Percentiles rank a stretch among this genome's conserved stretches.
Evolutionary conservation across 2,888 invertebrate genomes (phyloP).

Genomic region (Dyspetes luteomarginatus): DNA sequence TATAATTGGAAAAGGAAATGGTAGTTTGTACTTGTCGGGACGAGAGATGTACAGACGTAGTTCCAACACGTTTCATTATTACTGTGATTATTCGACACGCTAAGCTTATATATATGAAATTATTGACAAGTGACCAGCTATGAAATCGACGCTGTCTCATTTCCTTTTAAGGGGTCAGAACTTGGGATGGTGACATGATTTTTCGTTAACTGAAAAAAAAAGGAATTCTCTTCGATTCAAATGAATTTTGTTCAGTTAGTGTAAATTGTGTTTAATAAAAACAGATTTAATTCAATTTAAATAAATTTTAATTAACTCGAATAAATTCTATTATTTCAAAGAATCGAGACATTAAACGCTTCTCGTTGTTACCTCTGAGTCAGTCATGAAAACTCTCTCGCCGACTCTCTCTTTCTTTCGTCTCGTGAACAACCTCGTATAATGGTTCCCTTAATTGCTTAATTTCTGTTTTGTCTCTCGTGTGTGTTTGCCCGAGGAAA

Average conservation of each 20-base stretch:
- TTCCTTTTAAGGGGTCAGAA: neutral
- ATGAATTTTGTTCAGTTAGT: constrained; percentile 21
- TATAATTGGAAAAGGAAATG: constrained; percentile 48
- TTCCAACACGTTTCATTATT: constrained; percentile 13
- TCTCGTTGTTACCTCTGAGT: neutral
- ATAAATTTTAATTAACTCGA: constrained; percentile 16
- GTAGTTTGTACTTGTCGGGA: constrained; percentile 29
- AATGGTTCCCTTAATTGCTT: constrained; percentile 77
- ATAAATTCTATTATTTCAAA: neutral
- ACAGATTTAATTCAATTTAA: constrained; percentile 15
- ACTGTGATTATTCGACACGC: constrained; percentile 40
- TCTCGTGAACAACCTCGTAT: constrained; percentile 72
- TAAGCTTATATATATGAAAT: constrained; percentile 6
- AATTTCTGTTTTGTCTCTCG: constrained; percentile 75
- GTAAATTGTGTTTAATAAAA: too few relatives aligned
- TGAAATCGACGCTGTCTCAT: neutral
- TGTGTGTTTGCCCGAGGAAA: constrained; percentile 23
- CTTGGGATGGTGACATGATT: too few relatives aligned
- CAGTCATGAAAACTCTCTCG: constrained; percentile 25
- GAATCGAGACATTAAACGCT: constrained; percentile 13
- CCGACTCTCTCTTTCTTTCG: too few relatives aligned
- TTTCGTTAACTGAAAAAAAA: too few relatives aligned
- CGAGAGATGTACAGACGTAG: neutral
- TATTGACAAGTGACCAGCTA: neutral
- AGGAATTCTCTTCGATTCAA: constrained; percentile 23